Conservation (phyloP, 2,888 invertebrate genomes). For the Aleiodes alternator region DNA sequence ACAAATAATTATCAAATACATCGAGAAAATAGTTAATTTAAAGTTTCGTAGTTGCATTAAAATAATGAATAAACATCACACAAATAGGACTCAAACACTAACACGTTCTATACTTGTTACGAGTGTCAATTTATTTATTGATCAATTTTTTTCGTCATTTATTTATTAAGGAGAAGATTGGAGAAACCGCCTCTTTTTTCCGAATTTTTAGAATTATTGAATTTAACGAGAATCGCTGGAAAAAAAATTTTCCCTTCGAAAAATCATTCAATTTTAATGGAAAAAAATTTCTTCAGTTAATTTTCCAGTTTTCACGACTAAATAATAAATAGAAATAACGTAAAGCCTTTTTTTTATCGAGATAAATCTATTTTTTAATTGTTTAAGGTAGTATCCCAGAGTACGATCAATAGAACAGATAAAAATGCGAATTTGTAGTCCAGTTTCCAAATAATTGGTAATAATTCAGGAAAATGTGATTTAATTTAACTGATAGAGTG, state of each 20-base stretch:
- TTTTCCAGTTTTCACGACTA: not conserved
- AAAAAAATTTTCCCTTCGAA: not conserved
- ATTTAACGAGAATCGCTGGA: not conserved
- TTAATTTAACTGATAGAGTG: too few species aligned
- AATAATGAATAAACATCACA: conserved; percentile 72
- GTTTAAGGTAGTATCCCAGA: too few species aligned
- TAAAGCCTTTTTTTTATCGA: not conserved
- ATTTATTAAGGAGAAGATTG: not conserved
- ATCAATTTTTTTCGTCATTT: conserved; percentile 15
- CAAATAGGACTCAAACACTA: conserved; percentile 71
- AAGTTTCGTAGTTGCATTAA: conserved; percentile 61
- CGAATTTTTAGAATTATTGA: not conserved
- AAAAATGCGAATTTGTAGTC: too few species aligned
- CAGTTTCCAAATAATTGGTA: too few species aligned
- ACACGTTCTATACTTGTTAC: conserved; percentile 64
- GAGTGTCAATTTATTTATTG: conserved; percentile 47
- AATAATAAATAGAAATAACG: not conserved
- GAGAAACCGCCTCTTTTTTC: too few species aligned
- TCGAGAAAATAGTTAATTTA: conserved; percentile 44
- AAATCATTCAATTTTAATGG: not conserved
- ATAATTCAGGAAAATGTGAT: too few species aligned
- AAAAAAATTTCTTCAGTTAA: not conserved
- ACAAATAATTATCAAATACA: conserved; percentile 57
- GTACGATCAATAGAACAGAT: too few species aligned
- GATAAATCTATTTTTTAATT: not conserved